These are phyloP conservation scores for Dipus sagitta DNA, from an alignment of 2,797 vertebrate genomes.

Conservation along the genomic window DNA sequence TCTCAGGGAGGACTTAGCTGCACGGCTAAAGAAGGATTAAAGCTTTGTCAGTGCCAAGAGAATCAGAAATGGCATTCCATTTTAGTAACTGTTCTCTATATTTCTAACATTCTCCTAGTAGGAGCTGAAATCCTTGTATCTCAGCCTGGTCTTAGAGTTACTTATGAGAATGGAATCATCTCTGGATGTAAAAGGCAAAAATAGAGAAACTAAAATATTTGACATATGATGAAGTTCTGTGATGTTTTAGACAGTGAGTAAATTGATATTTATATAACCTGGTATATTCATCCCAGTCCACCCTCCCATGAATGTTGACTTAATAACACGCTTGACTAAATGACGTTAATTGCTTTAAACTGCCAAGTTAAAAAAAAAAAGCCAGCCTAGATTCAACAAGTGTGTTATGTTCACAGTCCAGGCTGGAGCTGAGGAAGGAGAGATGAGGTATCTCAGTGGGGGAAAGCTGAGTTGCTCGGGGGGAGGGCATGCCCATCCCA, in stretches of 20 bases:
- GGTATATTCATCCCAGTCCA: conserved; percentile 74
- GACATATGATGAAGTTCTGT: conserved; percentile 79
- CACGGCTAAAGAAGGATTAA: background rate
- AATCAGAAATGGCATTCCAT: conserved; percentile 1
- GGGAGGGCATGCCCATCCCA: no score
- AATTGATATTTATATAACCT: conserved; percentile 83
- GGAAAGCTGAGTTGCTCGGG: background rate
- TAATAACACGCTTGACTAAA: conserved; percentile 80
- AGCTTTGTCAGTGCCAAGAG: background rate
- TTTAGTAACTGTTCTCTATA: background rate
- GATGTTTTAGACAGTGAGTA: conserved; percentile 82
- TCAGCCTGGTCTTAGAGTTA: background rate
- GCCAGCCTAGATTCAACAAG: conserved; percentile 74
- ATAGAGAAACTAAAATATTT: conserved; percentile 75
- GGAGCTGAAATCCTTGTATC: background rate
- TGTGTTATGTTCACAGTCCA: conserved; percentile 43
- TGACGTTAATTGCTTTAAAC: conserved; percentile 81
- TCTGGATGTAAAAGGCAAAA: conserved; percentile 68
- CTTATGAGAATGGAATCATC: conserved; percentile 59
- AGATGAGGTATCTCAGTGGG: background rate
- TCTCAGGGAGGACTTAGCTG: background rate
- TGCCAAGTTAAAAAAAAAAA: conserved; percentile 74
- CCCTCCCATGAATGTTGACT: conserved; percentile 78
- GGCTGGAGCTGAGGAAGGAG: background rate
- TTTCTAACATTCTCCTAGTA: conserved; percentile 21